These are phyloP conservation scores for Sebastes hubbsi DNA, from an alignment of 2,797 vertebrate species.

Conservation along the genomic window DNA sequence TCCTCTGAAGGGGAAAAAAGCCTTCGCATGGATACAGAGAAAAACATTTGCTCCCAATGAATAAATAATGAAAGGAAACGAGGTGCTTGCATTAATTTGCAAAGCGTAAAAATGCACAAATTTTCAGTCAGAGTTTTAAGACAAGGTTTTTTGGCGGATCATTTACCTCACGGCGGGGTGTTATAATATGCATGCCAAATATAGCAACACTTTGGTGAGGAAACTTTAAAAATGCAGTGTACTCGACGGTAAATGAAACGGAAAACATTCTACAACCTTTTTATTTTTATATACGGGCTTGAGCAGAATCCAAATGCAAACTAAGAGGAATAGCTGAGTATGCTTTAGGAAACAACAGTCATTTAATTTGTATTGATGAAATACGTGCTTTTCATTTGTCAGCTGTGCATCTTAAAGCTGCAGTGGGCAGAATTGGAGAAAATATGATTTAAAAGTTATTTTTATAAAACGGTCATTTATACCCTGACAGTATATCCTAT, in stretches of 20 bases:
- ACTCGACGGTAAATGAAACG: conserved; percentile 53
- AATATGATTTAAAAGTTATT: too few relatives aligned
- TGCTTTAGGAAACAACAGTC: not conserved
- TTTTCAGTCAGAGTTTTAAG: conserved; percentile 56
- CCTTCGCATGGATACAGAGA: conserved; percentile 46
- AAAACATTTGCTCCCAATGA: conserved; percentile 79
- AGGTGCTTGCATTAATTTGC: conserved; percentile 77
- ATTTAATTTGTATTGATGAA: not conserved
- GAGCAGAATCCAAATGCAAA: conserved; percentile 31
- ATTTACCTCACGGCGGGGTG: conserved; percentile 60
- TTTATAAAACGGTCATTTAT: too few relatives aligned
- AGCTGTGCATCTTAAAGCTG: not conserved
- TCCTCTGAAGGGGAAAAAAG: conserved; percentile 52
- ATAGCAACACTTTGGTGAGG: conserved; percentile 49
- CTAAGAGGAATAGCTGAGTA: not conserved
- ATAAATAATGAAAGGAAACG: conserved; percentile 79
- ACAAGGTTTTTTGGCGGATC: conserved; percentile 54
- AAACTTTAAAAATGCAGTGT: conserved; percentile 56
- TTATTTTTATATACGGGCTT: conserved; percentile 12
- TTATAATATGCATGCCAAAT: conserved; percentile 61
- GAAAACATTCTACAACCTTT: conserved; percentile 43
- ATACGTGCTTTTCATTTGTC: not conserved
- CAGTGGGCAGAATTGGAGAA: too few relatives aligned
- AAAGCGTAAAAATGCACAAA: conserved; percentile 59
- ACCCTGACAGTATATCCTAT: too few relatives aligned